These are phyloP conservation scores for Chironomus tentans DNA, from an alignment of 2,888 invertebrate species.

Conservation along the genomic window DNA sequence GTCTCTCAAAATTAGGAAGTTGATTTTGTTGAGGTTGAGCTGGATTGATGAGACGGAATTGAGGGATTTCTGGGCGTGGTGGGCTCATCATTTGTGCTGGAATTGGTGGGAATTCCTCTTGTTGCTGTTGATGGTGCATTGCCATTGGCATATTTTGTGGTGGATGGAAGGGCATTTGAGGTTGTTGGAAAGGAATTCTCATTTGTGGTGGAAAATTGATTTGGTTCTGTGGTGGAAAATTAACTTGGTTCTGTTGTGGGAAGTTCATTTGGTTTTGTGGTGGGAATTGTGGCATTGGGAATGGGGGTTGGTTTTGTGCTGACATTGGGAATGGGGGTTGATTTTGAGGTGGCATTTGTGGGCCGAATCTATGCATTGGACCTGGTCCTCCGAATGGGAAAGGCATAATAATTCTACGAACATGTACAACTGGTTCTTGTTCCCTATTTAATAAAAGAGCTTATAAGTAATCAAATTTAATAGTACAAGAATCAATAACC, in stretches of 20 bases:
- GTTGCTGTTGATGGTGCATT: constrained; percentile 34
- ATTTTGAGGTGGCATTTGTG: constrained; percentile 35
- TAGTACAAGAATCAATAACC: background rate
- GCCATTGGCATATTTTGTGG: background rate
- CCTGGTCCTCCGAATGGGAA: background rate
- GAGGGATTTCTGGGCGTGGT: constrained; percentile 43
- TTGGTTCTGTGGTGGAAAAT: constrained; percentile 27
- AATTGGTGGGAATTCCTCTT: constrained; percentile 35
- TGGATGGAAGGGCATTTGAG: constrained; percentile 11
- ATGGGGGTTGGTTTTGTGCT: constrained; percentile 30
- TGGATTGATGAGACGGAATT: constrained; percentile 36
- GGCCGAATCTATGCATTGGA: constrained; percentile 29
- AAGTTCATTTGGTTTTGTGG: constrained; percentile 27
- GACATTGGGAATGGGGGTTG: background rate
- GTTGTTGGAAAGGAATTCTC: constrained; percentile 26
- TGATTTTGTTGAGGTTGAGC: constrained; percentile 28
- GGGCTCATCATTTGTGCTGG: constrained; percentile 44
- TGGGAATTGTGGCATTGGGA: constrained; percentile 31
- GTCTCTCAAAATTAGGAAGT: constrained; percentile 7
- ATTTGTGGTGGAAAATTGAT: constrained; percentile 31
- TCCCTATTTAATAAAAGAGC: background rate
- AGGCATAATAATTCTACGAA: constrained; percentile 24
- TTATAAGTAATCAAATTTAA: background rate
- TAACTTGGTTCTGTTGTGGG: constrained; percentile 30
- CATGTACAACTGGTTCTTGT: constrained; percentile 12